Evolutionary conservation across 1,140 invertebrate species (phyloP).

Genomic region (Epicauta chinensis): DNA sequence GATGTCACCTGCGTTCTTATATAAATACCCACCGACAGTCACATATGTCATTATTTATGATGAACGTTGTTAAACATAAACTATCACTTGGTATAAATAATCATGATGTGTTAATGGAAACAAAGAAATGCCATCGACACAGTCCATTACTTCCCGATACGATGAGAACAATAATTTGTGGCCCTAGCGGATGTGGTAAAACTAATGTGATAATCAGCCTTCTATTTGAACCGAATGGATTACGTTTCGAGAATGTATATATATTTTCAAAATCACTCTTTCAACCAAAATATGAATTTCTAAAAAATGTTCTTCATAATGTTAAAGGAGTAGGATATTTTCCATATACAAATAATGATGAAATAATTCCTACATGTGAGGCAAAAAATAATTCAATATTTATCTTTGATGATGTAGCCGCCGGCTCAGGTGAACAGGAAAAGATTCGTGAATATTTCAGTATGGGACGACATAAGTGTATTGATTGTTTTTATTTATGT

Average conservation of each 20-base stretch:
- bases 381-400: constrained; percentile 34
- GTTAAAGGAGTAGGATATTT: constrained; percentile 30
- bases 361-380: constrained; percentile 25
- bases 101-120: no score
- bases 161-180: constrained; percentile 24
- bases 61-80: no score
- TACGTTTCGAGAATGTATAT: constrained; percentile 40
- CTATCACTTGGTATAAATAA: no score
- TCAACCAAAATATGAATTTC: constrained; percentile 37
- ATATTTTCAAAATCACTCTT: constrained; percentile 38
- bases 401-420: constrained; percentile 41
- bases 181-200: constrained; percentile 31
- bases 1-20: no score
- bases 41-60: no score
- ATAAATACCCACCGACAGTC: no score
- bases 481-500: constrained; percentile 36
- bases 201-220: constrained; percentile 28
- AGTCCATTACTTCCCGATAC: constrained; percentile 20
- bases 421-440: constrained; percentile 31
- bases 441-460: constrained; percentile 35
- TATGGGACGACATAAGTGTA: constrained; percentile 24
- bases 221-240: constrained; percentile 31
- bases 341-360: constrained; percentile 28
- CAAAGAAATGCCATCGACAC: constrained; percentile 3
- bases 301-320: constrained; percentile 25